phyloP scores from a whole-genome alignment of 2,113 vertebrate genomes.

The Syngnathus typhle region DNA sequence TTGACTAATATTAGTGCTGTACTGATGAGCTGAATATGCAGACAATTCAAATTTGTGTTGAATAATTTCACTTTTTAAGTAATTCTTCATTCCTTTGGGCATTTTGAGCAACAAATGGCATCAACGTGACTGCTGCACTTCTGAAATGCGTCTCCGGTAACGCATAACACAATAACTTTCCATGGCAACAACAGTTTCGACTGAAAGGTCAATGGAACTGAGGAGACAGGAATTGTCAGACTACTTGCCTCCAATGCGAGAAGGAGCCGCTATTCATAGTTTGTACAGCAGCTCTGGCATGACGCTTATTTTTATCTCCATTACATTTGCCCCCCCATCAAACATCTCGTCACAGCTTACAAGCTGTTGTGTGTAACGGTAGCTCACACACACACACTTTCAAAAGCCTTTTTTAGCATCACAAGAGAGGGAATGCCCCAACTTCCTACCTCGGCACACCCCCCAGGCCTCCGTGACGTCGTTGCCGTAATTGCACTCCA shows the following conservation, averaged over 20 bases:
- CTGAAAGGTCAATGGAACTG: conserved; percentile 31
- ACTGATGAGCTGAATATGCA: too few relatives aligned
- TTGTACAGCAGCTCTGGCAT: conserved; percentile 28
- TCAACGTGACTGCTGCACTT: neutral
- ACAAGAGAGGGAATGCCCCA: neutral
- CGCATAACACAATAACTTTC: conserved; percentile 11
- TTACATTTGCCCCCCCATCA: conserved; percentile 36
- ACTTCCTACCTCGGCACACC: conserved; percentile 86
- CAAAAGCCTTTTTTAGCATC: neutral
- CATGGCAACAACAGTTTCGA: conserved; percentile 5
- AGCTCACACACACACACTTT: neutral
- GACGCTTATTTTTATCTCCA: conserved; percentile 55
- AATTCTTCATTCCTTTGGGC: neutral
- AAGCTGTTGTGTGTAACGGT: conserved; percentile 3
- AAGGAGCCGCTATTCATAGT: conserved; percentile 59
- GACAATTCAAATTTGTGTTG: too few relatives aligned
- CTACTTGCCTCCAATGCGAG: conserved; percentile 36
- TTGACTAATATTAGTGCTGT: too few relatives aligned
- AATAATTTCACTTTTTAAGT: neutral
- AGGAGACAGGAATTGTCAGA: conserved; percentile 40
- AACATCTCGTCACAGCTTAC: conserved; percentile 23
- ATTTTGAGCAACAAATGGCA: neutral
- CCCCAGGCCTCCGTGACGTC: conserved; percentile 76
- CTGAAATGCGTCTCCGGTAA: conserved; percentile 4
- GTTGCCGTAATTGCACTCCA: conserved; percentile 92